These are phyloP conservation scores for Ammodytes dubius DNA, from an alignment of 2,113 vertebrate genomes.

Conservation along the genomic window DNA sequence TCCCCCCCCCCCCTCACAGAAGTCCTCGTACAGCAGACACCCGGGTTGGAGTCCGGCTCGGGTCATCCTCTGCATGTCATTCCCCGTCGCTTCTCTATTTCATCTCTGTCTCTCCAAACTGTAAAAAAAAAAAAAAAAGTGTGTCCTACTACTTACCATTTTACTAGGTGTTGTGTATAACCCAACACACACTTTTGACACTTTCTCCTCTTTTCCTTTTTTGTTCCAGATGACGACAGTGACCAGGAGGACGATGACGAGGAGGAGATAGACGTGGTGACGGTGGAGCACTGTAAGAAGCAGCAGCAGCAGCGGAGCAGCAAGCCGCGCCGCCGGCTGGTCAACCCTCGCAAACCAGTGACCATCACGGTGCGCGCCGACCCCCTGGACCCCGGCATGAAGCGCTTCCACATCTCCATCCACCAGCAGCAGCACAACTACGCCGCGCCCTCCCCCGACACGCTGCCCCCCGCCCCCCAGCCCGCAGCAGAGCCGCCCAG, in stretches of 20 bases:
- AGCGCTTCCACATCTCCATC: conserved; percentile 96
- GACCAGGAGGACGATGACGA: conserved; percentile 87
- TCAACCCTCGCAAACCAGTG: conserved; percentile 89
- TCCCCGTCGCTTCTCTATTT: too few relatives aligned
- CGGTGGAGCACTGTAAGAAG: conserved; percentile 93
- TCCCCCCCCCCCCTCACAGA: too few relatives aligned
- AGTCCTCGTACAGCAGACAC: too few relatives aligned
- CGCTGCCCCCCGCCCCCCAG: conserved; percentile 56
- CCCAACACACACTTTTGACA: neutral
- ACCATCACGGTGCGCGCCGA: conserved; percentile 93
- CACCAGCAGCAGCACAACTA: conserved; percentile 99
- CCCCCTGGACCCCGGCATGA: conserved; percentile 92
- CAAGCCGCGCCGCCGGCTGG: conserved; percentile 88
- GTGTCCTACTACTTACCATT: too few relatives aligned
- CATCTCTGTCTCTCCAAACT: too few relatives aligned
- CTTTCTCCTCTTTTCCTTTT: neutral
- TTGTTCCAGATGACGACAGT: conserved; percentile 74
- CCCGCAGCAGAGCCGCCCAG: conserved; percentile 64
- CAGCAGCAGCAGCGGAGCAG: conserved; percentile 87
- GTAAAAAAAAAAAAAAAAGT: too few relatives aligned
- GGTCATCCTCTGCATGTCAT: too few relatives aligned
- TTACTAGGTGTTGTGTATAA: neutral
- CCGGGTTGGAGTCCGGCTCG: too few relatives aligned
- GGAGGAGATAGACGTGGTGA: conserved; percentile 96
- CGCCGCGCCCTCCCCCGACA: conserved; percentile 91